Percentiles rank a stretch among this genome's conserved stretches.
Evolutionary conservation across 2,888 invertebrate species (phyloP).

Genomic region (Cinara cedri): DNA sequence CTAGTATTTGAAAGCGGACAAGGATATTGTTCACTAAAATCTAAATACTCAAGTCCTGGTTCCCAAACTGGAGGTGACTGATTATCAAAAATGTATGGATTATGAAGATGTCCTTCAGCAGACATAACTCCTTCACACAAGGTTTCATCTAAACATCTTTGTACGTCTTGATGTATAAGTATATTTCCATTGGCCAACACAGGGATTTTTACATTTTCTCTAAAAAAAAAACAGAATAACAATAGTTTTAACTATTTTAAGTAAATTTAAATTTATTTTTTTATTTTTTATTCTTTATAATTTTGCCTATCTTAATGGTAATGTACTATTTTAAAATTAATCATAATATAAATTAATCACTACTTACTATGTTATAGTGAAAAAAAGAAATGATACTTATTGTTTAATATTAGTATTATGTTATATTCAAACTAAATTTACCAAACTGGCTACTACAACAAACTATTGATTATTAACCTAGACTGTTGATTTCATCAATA

Average conservation of each 20-base stretch:
- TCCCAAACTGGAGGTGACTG: slow-evolving; percentile 84
- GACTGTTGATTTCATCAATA: too few relatives aligned
- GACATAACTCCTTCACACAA: slow-evolving; percentile 88
- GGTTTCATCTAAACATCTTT: slow-evolving; percentile 82
- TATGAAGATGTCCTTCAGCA: slow-evolving; percentile 95
- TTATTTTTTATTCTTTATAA: background rate
- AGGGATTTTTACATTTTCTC: slow-evolving; percentile 85
- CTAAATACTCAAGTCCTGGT: slow-evolving; percentile 85
- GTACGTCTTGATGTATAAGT: slow-evolving; percentile 85
- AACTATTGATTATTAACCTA: too few relatives aligned
- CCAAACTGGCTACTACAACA: too few relatives aligned
- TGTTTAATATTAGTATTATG: too few relatives aligned
- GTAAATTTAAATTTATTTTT: background rate
- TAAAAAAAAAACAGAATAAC: slow-evolving; percentile 63
- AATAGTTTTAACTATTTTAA: background rate
- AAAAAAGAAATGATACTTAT: too few relatives aligned
- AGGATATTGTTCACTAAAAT: slow-evolving; percentile 80
- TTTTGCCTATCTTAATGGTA: too few relatives aligned
- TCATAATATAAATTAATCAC: too few relatives aligned
- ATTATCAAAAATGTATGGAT: slow-evolving; percentile 89
- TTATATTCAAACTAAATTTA: too few relatives aligned
- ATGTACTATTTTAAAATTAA: too few relatives aligned
- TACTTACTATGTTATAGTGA: too few relatives aligned
- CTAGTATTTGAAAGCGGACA: slow-evolving; percentile 88
- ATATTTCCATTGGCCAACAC: slow-evolving; percentile 98